Conservation (phyloP, 2,797 vertebrate genomes). For the Nannoperca obscura region DNA sequence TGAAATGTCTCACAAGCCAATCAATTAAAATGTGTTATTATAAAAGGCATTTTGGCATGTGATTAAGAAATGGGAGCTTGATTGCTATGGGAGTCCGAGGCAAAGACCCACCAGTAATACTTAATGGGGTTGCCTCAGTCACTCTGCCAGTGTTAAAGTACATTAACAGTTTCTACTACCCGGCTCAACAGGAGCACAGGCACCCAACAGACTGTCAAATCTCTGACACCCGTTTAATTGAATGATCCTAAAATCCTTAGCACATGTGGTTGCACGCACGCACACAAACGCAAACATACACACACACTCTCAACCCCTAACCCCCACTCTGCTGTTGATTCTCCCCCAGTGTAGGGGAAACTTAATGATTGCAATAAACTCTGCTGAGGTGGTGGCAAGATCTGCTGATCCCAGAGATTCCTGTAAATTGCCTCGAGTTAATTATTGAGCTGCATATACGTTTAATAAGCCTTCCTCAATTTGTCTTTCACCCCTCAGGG, state of each 20-base stretch:
- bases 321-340: slow-evolving; percentile 78
- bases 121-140: slow-evolving; percentile 76
- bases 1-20: slow-evolving; percentile 80
- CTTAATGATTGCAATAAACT: slow-evolving; percentile 86
- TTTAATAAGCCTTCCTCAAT: slow-evolving; percentile 84
- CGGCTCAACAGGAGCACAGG: slow-evolving; percentile 63
- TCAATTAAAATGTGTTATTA: slow-evolving; percentile 82
- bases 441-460: slow-evolving; percentile 85
- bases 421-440: slow-evolving; percentile 86
- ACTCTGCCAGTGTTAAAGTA: slow-evolving; percentile 64
- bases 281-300: slow-evolving; percentile 8
- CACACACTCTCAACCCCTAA: slow-evolving; percentile 52
- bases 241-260: slow-evolving; percentile 75
- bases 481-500: slow-evolving; percentile 80
- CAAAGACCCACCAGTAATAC: slow-evolving; percentile 67
- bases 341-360: slow-evolving; percentile 70
- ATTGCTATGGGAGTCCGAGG: slow-evolving; percentile 83
- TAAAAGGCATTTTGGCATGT: slow-evolving; percentile 83
- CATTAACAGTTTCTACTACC: slow-evolving; percentile 70
- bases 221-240: slow-evolving; percentile 80
- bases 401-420: slow-evolving; percentile 87
- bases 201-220: slow-evolving; percentile 76
- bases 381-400: slow-evolving; percentile 84
- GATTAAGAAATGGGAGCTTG: slow-evolving; percentile 83
- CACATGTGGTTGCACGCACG: slow-evolving; percentile 51